Evolutionary conservation across 2,113 vertebrate genomes (phyloP), one percentile per base, ranked within the genome.

Genomic region (Onychostoma macrolepis): DNA sequence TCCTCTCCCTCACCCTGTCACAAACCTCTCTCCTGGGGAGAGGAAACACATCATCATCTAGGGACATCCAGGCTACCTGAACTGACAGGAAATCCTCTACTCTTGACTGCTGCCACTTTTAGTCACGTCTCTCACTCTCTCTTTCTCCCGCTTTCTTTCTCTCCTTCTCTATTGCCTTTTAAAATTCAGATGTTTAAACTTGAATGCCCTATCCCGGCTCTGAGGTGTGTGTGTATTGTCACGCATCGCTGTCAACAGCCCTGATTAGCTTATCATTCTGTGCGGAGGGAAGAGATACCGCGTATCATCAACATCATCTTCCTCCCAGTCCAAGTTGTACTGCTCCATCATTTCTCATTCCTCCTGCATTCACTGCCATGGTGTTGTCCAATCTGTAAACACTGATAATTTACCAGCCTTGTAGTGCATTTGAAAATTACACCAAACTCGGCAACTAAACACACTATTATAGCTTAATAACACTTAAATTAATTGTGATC

Each of bases 261-360:
- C 93, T 94, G 93, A 94, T 95, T 94, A 94, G 94, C 94, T 94
- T 94, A 94, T 95, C 94, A 93, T 92, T 93, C 92, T 91, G 83
- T 83, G 89, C 87, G 87, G 90, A 87, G 89, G 87, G 87, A 92
- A 92, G 92, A 94, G 93, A 93, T 93, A 91, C 91, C 38, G 80
- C 56, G 58, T 77, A 93, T 94, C 93, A 94, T 94, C 92, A 87
- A 88, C 90, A 83, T 79, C 82, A 84, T 84, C 80, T 36, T 87
- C 86, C 58, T 69, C 30, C 45, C 69, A 38, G 50, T 83, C 80
- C 89, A 91, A 93, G 92, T 92, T 93, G 92, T 91, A 91, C 93
- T 77, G 86, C 71, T 75, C 50, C 41, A 74, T 86, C 43, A 56
- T 41, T 77, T 86, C 71, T 81, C 61, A 74, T 67, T 43, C 67